These are phyloP conservation scores for Myiopsitta monachus DNA, from an alignment of 2,113 vertebrate genomes.

Conservation along the genomic window DNA sequence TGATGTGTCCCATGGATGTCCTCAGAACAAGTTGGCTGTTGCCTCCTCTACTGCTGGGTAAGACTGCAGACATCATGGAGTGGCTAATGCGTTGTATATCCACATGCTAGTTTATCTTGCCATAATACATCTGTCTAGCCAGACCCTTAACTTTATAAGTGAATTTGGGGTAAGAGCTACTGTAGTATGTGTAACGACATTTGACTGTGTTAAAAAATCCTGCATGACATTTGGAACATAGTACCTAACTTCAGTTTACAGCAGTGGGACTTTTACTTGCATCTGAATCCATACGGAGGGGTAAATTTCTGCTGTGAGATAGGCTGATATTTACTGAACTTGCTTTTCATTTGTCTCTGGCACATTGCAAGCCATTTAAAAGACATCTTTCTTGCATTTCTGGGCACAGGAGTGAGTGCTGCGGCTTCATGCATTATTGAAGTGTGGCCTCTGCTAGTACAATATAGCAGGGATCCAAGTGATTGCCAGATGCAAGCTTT, in stretches of 20 bases:
- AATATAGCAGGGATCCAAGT: constrained; percentile 36
- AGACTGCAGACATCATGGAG: neutral
- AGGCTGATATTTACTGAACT: constrained; percentile 53
- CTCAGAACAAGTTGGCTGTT: neutral
- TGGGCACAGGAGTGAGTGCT: constrained; percentile 33
- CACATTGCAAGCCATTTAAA: constrained; percentile 32
- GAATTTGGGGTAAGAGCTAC: neutral
- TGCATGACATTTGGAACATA: constrained; percentile 7
- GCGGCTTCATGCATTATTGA: constrained; percentile 68
- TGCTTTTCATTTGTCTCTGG: constrained; percentile 45
- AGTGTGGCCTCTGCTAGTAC: constrained; percentile 13
- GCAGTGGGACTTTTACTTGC: neutral
- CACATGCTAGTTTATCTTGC: neutral
- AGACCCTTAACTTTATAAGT: constrained; percentile 42
- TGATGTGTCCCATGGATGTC: neutral
- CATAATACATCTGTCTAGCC: neutral
- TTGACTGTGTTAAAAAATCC: neutral
- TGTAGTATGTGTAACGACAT: neutral
- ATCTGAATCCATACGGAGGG: neutral
- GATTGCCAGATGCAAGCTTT: neutral
- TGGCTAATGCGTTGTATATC: neutral
- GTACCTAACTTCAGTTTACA: constrained; percentile 42
- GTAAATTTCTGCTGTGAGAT: constrained; percentile 42
- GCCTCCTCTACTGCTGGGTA: neutral
- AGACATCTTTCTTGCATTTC: constrained; percentile 54